Base-by-base conservation (phyloP, 2,888 invertebrate species). In the Chrysodeixis includens region DNA sequence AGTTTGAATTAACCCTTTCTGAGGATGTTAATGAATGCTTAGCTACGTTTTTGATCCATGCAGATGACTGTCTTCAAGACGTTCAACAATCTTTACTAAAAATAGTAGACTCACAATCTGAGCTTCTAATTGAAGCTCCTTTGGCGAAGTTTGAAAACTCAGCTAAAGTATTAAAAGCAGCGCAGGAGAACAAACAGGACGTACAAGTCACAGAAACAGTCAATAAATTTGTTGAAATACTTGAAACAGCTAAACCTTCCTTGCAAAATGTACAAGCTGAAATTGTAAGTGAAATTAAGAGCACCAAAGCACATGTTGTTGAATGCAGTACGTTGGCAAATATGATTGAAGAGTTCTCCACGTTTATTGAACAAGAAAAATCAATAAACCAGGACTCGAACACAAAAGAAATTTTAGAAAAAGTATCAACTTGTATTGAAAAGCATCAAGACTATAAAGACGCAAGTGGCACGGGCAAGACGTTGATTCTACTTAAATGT, bases 401-500 rank as follows among this genome's bases (percentile, higher is more conserved):
- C 10, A 64, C 78, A 46, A 83, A 76, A 59, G 63, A 72, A 1
- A 60, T 87, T 20, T 61, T 91, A 14, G 70, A 83, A 26, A 86
- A 86, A 59, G 44, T 92, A 46, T 73, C 80, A 26, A 58, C 18
- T 14, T 90, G 90, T 70, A 79, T 93, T 56, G 79, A 84, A 40
- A 89, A 88, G 73, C 89, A 93, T 76, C 79, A 88, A 63, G 87
- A 90, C 53, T 91, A 86, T 62, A 90, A 88, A 83, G 86, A 89
- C 69, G 89, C 91, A 1, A 77, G 71, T 9, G 89, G 90, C 9
- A 83, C 84, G 20, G 90, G 91, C 2, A 92, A 91, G 77, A 84
- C 79, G 1, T 81, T 94, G 18, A 90, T 94, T 35, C 62, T 93
- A 59, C 66, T 93, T 0, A 92, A 93, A 84, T 92, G 90, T 80